A percentile compares a stretch with the other conserved stretches of the same genome.
phyloP scores from a whole-genome alignment of 2,797 vertebrate genomes.

The Hydrocynus forskahlii region DNA sequence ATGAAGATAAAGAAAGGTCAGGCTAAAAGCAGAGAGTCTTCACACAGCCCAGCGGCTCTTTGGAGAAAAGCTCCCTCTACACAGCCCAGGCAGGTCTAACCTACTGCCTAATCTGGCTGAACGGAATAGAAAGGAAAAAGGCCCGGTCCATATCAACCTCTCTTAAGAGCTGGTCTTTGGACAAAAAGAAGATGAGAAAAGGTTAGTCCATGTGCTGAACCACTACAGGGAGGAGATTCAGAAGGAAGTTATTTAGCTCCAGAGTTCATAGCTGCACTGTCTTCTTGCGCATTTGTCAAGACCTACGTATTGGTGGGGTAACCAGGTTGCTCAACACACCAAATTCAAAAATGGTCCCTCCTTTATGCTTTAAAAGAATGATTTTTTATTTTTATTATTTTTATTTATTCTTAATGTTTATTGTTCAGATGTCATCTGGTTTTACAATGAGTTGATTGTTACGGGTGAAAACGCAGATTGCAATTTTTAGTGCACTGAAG shows the following conservation, averaged over 20 bases:
- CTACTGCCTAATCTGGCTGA: constrained; percentile 50
- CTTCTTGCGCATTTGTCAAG: background rate
- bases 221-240: constrained; percentile 38
- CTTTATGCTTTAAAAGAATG: too few relatives aligned
- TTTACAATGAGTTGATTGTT: too few relatives aligned
- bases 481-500: too few relatives aligned
- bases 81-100: constrained; percentile 47
- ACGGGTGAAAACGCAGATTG: too few relatives aligned
- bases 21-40: constrained; percentile 47
- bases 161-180: constrained; percentile 48
- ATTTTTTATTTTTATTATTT: too few relatives aligned
- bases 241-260: constrained; percentile 32
- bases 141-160: constrained; percentile 44
- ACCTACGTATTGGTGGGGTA: background rate
- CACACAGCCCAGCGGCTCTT: constrained; percentile 54
- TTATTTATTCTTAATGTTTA: too few relatives aligned
- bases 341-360: too few relatives aligned
- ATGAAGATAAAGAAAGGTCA: constrained; percentile 57
- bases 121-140: constrained; percentile 49
- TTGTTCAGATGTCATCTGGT: too few relatives aligned
- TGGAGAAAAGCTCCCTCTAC: constrained; percentile 54
- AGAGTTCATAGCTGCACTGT: background rate
- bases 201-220: constrained; percentile 40
- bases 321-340: background rate
- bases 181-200: constrained; percentile 47